Evolutionary conservation across 2,113 vertebrate species (phyloP).

Genomic region (Sorex fumeus): DNA sequence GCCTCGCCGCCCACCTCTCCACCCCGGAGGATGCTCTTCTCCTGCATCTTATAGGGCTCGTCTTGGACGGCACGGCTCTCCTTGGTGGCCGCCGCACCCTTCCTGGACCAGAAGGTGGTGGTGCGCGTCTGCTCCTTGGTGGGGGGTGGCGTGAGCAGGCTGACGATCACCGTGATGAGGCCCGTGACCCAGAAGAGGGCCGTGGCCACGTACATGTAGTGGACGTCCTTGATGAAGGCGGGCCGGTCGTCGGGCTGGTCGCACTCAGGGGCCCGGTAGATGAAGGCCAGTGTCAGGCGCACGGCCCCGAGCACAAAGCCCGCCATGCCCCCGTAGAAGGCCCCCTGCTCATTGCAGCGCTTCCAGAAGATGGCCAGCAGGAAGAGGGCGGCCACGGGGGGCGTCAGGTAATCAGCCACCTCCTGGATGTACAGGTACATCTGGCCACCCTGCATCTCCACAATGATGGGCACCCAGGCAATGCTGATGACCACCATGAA

Average conservation of each 20-base stretch:
- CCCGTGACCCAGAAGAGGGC: constrained; percentile 97
- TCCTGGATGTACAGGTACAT: constrained; percentile 99
- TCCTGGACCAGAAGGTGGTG: constrained; percentile 95
- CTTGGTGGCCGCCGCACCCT: constrained; percentile 78
- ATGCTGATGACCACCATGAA: constrained; percentile 98
- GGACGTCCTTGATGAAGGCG: constrained; percentile 92
- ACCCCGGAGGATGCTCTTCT: constrained; percentile 88
- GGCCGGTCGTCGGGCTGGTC: constrained; percentile 95
- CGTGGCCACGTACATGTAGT: constrained; percentile 98
- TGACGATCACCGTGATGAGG: constrained; percentile 93
- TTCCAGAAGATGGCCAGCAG: constrained; percentile 98
- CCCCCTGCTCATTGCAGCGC: constrained; percentile 96
- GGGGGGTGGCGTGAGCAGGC: constrained; percentile 95
- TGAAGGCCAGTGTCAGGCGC: constrained; percentile 94
- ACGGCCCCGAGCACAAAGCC: constrained; percentile 93
- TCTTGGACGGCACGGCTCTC: constrained; percentile 85
- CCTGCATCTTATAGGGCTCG: constrained; percentile 89
- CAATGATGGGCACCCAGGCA: constrained; percentile 98
- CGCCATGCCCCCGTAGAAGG: constrained; percentile 96
- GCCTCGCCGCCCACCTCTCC: constrained; percentile 82
- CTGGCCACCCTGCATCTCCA: constrained; percentile 99
- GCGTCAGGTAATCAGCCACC: constrained; percentile 97
- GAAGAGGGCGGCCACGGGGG: constrained; percentile 97
- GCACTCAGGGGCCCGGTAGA: constrained; percentile 95
- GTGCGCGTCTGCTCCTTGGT: constrained; percentile 92